Base-by-base conservation (phyloP, 2,888 invertebrate genomes). In the Thereva unica region DNA sequence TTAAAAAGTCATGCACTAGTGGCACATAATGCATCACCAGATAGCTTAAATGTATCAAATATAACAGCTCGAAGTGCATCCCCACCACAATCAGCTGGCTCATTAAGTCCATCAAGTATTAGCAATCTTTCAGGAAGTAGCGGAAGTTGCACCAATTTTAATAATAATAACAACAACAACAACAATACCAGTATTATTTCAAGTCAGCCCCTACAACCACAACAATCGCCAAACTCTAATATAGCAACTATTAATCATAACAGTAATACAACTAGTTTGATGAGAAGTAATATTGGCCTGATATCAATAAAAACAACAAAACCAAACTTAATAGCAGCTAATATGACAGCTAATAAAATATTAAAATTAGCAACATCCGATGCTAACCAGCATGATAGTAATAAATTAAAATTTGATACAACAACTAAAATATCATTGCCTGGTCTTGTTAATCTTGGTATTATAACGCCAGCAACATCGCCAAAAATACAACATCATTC, bases 1-100 rank as follows among this genome's bases (percentile, higher is more conserved):
- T 84, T 93, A 75, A 90, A 89, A 77, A 87, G 85, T 75, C 92
- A 93, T 78, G 85, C 87, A 2, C 72, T 80, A 47, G 76, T 76
- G 59, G 78, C 80, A 54, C 81, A 81, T 70, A 80, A 81, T 71
- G 72, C 78, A 44, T 76, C 78, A 65, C 77, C 80, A 12, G 80
- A 79, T 73, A 71, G 75, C 69, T 72, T 74, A 67, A 76, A 74
- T 64, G 47, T 55, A 7, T 10, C 59, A 34, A 66, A 35, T 52
- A 23, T 55, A 23, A 10, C 55, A 40, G 52, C 49, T 10, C 78
- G 80, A 66, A 79, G 80, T 71, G 75, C 76, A 65, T 80, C 81
- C 49, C 79, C 80, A 45, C 79, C 80, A n/a, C 81, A 80, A 67
- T 80, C 80, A 63, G 71, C 79, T 63, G 79, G 80, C 56, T 80